Evolutionary conservation across 2,113 vertebrate genomes (phyloP).

Genomic region (Recurvirostra avosetta): DNA sequence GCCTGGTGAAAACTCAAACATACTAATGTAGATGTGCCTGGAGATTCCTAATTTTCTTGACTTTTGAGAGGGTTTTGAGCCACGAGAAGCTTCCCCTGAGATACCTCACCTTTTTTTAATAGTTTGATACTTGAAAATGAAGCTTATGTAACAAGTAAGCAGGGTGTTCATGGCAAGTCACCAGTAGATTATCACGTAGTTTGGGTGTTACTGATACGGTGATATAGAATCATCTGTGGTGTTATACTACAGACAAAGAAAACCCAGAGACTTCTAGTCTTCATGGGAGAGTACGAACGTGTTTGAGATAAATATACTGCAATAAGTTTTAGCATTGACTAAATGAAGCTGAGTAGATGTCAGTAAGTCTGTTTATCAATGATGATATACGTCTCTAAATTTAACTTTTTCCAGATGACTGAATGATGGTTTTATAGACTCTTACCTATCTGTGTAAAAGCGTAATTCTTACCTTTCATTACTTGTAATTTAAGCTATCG

Average conservation of each 20-base stretch:
- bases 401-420: not conserved
- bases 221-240: not conserved
- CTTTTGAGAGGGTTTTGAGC: not conserved
- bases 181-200: not conserved
- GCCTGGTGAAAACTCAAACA: not conserved
- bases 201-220: not conserved
- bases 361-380: not conserved
- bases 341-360: not conserved
- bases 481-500: not conserved
- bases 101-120: not conserved
- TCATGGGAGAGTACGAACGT: not conserved
- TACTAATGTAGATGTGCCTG: not conserved
- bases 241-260: not conserved
- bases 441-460: not conserved
- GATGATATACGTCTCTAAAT: not conserved
- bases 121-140: not conserved
- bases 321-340: not conserved
- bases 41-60: not conserved
- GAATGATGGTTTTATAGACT: not conserved
- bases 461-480: not conserved
- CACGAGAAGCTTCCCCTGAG: not conserved
- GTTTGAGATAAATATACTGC: not conserved
- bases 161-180: not conserved
- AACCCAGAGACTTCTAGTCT: not conserved
- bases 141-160: not conserved